Conservation (phyloP, 2,113 vertebrate species). For the Myiopsitta monachus region DNA sequence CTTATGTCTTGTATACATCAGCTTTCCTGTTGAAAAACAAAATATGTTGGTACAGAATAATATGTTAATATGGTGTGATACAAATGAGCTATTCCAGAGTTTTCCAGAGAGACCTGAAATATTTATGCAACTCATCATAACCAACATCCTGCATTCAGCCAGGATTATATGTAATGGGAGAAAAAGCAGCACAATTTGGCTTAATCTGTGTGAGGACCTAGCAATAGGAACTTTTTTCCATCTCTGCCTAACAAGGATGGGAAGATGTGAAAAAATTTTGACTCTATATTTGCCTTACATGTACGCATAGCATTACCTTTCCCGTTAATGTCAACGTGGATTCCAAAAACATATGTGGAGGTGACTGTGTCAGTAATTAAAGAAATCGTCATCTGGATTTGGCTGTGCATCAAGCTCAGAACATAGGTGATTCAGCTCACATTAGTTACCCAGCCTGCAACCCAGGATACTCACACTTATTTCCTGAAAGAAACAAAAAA, state of each 20-base stretch:
- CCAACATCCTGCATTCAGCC: background rate
- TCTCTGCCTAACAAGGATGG: background rate
- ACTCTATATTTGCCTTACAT: background rate
- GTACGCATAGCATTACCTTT: background rate
- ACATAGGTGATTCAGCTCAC: background rate
- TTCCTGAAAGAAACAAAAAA: conserved; percentile 25
- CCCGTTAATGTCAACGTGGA: background rate
- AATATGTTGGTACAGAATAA: background rate
- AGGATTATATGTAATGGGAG: background rate
- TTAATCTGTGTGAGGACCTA: background rate
- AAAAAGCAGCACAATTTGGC: background rate
- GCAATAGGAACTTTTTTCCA: background rate
- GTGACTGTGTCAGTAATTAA: background rate
- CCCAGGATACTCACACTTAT: background rate
- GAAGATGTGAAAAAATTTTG: background rate
- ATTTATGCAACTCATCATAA: background rate
- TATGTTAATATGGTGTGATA: background rate
- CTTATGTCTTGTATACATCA: background rate
- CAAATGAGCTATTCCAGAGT: background rate
- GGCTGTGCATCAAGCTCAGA: background rate
- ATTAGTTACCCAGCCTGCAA: background rate
- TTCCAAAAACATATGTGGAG: background rate
- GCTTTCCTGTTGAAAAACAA: background rate
- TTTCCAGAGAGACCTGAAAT: background rate
- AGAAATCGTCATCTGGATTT: conserved; percentile 8